Percentiles rank a stretch among this genome's conserved stretches.
Evolutionary conservation across 2,113 vertebrate species (phyloP).

Genomic region (Pseudorhombus dupliciocellatus): DNA sequence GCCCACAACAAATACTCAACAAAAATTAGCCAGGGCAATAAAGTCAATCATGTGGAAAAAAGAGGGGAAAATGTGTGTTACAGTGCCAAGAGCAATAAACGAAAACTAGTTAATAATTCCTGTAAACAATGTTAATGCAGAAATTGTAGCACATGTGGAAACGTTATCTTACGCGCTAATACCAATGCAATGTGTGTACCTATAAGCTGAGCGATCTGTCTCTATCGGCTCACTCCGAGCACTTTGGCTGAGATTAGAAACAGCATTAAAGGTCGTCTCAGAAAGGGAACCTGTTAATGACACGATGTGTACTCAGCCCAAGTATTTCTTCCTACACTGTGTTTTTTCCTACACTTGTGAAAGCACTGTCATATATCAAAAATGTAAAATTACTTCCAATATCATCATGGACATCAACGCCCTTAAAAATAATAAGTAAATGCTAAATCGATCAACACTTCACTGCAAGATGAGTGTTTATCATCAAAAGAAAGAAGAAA

Average conservation of each 20-base stretch:
- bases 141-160: conserved; percentile 24
- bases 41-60: conserved; percentile 21
- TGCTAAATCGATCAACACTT: conserved; percentile 18
- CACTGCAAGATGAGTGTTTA: conserved; percentile 24
- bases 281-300: conserved; percentile 11
- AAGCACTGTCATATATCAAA: conserved; percentile 32
- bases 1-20: conserved; percentile 23
- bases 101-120: conserved; percentile 2
- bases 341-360: conserved; percentile 21
- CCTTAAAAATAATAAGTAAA: conserved; percentile 1
- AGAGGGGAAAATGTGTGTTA: conserved; percentile 3
- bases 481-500: conserved; percentile 23
- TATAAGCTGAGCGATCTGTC: conserved; percentile 32
- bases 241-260: conserved; percentile 52
- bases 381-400: conserved; percentile 13
- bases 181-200: conserved; percentile 42
- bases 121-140: conserved; percentile 60
- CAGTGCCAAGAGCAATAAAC: conserved; percentile 15
- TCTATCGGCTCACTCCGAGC: conserved; percentile 11
- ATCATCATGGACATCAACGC: conserved; percentile 15
- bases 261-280: conserved; percentile 9
- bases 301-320: conserved; percentile 30
- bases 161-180: conserved; percentile 20
- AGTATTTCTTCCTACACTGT: conserved; percentile 5
- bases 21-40: conserved; percentile 8